A percentile compares a stretch with the other conserved stretches of the same genome.
Conservation (phyloP, 2,797 vertebrate species). For the Dromococcyx pavoninus region DNA sequence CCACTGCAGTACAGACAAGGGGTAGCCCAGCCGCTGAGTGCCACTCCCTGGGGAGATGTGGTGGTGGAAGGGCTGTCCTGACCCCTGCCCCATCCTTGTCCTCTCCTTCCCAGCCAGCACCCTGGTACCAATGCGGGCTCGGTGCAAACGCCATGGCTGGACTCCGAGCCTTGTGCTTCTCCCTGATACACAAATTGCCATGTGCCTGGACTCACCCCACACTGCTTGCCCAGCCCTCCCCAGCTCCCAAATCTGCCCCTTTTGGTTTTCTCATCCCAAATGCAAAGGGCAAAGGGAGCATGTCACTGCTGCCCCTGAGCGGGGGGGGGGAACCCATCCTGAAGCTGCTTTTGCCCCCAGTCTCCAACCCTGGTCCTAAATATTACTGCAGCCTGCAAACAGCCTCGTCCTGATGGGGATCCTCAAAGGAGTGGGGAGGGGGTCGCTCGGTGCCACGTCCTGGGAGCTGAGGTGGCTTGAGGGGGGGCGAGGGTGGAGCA, state of each 20-base stretch:
- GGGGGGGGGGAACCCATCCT: not conserved
- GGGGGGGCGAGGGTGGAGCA: not conserved
- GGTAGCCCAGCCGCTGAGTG: not conserved
- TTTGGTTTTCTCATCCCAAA: not conserved
- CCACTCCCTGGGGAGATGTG: not conserved
- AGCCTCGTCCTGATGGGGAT: not conserved
- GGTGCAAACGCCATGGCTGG: accelerated
- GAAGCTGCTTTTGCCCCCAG: not conserved
- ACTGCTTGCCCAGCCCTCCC: not conserved
- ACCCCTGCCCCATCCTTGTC: not conserved
- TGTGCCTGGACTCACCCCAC: not conserved
- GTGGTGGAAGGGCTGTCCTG: constrained; percentile 24
- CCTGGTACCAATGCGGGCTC: accelerated
- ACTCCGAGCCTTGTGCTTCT: not conserved
- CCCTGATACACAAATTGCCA: not conserved
- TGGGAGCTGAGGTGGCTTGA: accelerated
- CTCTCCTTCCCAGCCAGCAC: not conserved
- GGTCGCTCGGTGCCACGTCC: not conserved
- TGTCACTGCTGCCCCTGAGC: not conserved
- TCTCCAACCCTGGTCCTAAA: not conserved
- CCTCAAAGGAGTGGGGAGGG: not conserved
- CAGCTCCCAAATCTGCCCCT: not conserved
- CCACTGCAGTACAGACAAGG: constrained; percentile 67
- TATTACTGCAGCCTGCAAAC: constrained; percentile 18
- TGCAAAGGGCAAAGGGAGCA: not conserved